A percentile compares a stretch with the other conserved stretches of the same genome.
These are phyloP conservation scores for Girardia tigrina DNA, from an alignment of 2,888 invertebrate genomes.

Conservation along the genomic window DNA sequence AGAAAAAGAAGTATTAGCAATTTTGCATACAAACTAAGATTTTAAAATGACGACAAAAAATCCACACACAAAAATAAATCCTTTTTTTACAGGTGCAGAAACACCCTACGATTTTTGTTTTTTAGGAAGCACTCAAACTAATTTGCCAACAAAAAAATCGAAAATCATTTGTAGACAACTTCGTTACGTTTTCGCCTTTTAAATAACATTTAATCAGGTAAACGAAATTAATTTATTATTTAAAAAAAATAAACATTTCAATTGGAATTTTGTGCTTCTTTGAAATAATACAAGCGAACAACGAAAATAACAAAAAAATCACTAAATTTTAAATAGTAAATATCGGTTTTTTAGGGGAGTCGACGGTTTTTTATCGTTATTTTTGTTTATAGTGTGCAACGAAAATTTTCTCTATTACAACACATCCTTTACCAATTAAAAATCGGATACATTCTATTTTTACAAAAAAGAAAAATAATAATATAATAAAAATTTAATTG, in stretches of 20 bases:
- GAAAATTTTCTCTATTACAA: not conserved
- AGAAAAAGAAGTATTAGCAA: not conserved
- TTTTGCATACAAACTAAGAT: conserved; percentile 14
- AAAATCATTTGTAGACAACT: not conserved
- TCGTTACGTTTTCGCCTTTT: no score
- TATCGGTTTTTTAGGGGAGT: no score
- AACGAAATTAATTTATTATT: no score
- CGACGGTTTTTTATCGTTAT: not conserved
- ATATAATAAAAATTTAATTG: no score
- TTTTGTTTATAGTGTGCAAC: not conserved
- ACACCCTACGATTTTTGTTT: not conserved
- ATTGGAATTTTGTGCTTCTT: conserved; percentile 9
- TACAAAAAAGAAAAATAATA: no score
- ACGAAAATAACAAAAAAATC: not conserved
- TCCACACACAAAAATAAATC: not conserved
- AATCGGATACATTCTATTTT: conserved; percentile 8
- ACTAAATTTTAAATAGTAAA: no score
- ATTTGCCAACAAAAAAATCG: not conserved
- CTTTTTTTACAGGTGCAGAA: conserved; percentile 11
- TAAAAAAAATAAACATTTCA: no score
- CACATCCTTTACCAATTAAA: conserved; percentile 14
- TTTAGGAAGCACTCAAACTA: conserved; percentile 19
- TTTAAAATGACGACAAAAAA: conserved; percentile 20
- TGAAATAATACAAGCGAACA: conserved; percentile 10
- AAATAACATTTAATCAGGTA: conserved; percentile 19